Evolutionary conservation across 2,888 invertebrate genomes (phyloP).

Genomic region (Leucozona laternaria): DNA sequence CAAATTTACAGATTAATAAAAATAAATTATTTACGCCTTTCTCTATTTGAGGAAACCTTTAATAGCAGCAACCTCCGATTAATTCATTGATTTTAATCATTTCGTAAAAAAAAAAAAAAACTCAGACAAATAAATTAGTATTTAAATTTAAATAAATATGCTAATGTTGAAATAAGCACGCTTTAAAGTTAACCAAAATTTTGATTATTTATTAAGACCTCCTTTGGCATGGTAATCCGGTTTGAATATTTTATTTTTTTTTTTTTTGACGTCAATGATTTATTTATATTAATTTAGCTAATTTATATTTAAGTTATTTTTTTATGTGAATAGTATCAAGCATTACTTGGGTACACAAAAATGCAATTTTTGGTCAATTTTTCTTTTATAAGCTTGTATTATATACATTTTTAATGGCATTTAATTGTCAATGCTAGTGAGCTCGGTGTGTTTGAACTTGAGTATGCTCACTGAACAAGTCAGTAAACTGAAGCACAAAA

Average conservation of each 20-base stretch:
- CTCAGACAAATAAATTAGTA: not conserved
- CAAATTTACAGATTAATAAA: not conserved
- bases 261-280: slow-evolving; percentile 32
- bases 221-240: slow-evolving; percentile 19
- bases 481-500: too few species aligned
- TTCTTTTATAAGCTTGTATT: too few species aligned
- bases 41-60: not conserved
- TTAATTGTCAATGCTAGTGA: too few species aligned
- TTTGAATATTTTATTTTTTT: slow-evolving; percentile 25
- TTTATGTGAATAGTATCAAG: too few species aligned
- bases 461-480: too few species aligned
- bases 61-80: not conserved
- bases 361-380: too few species aligned
- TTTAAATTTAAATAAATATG: not conserved
- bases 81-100: not conserved
- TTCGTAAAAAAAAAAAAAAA: not conserved
- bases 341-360: too few species aligned
- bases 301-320: too few species aligned
- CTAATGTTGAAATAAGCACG: slow-evolving; percentile 1
- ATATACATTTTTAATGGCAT: too few species aligned
- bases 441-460: too few species aligned
- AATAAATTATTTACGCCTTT: not conserved
- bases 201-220: not conserved
- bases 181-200: not conserved
- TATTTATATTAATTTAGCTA: not conserved